phyloP scores from a whole-genome alignment of 92 coral and sea anemone species.

The Siderastrea radians region DNA sequence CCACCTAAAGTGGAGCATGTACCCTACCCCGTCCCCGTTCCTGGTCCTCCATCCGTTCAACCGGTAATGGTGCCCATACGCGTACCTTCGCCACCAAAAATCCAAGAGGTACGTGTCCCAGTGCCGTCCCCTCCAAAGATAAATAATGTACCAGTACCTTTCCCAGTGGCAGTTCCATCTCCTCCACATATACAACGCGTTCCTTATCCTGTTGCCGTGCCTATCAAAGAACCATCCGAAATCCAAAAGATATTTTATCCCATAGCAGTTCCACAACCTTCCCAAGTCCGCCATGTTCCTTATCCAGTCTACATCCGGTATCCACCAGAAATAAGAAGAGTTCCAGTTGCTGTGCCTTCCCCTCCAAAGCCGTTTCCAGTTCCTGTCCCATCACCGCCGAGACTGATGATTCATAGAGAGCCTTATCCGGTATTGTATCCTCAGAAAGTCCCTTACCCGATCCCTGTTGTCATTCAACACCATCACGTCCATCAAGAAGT shows the following conservation, averaged over 20 bases:
- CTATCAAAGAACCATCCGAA: slow-evolving; percentile 85
- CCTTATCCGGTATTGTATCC: slow-evolving; percentile 82
- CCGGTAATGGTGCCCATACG: slow-evolving; percentile 63
- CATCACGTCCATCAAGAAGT: slow-evolving; percentile 40
- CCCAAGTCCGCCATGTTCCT: slow-evolving; percentile 80
- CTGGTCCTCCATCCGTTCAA: slow-evolving; percentile 78
- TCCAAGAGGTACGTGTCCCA: slow-evolving; percentile 64
- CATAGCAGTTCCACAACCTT: slow-evolving; percentile 78
- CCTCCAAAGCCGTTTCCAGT: slow-evolving; percentile 82
- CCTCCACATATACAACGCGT: slow-evolving; percentile 85
- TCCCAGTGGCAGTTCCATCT: slow-evolving; percentile 79
- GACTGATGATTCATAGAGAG: slow-evolving; percentile 72
- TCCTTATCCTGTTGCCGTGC: slow-evolving; percentile 89
- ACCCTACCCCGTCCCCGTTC: slow-evolving; percentile 83
- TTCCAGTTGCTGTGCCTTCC: slow-evolving; percentile 80
- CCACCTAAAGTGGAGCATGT: slow-evolving; percentile 65
- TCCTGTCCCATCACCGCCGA: slow-evolving; percentile 81
- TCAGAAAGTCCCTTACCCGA: slow-evolving; percentile 37
- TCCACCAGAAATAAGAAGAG: slow-evolving; percentile 70
- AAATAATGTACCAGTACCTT: slow-evolving; percentile 68
- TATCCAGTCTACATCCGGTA: slow-evolving; percentile 75
- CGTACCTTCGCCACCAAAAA: slow-evolving; percentile 62
- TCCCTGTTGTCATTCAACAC: slow-evolving; percentile 45
- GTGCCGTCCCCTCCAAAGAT: slow-evolving; percentile 69
- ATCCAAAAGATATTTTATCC: slow-evolving; percentile 84